These are phyloP conservation scores for Mythimna loreyi DNA, from an alignment of 2,888 invertebrate species.

Conservation along the genomic window DNA sequence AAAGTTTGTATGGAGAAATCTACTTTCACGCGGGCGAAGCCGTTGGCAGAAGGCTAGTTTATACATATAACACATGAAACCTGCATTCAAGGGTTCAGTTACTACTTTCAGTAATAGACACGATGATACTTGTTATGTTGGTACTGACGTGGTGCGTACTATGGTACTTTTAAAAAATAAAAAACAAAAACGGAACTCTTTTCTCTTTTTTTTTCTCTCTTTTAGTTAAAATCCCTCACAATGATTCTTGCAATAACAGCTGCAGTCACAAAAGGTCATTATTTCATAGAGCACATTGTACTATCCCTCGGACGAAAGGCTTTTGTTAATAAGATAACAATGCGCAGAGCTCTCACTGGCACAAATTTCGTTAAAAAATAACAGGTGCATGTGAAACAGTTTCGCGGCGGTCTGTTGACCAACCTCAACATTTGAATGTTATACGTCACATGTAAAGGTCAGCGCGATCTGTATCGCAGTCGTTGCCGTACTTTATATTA, in stretches of 20 bases:
- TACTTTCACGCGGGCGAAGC: too few relatives aligned
- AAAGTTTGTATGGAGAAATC: too few relatives aligned
- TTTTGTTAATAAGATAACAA: conserved; percentile 2
- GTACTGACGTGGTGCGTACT: too few relatives aligned
- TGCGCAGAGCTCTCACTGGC: background rate
- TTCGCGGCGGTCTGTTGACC: background rate
- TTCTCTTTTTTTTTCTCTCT: too few relatives aligned
- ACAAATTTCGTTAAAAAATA: background rate
- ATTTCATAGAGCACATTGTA: too few relatives aligned
- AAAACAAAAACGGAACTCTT: too few relatives aligned
- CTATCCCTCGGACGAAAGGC: background rate
- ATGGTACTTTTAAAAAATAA: too few relatives aligned
- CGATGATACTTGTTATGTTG: too few relatives aligned
- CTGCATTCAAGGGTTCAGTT: background rate
- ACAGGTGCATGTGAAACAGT: background rate
- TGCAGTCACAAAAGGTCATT: background rate
- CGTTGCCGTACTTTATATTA: background rate
- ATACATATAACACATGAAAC: conserved; percentile 29
- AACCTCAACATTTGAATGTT: conserved; percentile 2
- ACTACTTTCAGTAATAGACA: background rate
- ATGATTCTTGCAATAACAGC: too few relatives aligned
- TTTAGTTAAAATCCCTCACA: background rate
- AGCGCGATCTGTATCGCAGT: background rate
- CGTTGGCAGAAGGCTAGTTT: too few relatives aligned
- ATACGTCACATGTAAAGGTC: conserved; percentile 14